Conservation (phyloP, 2,797 vertebrate species). For the Chelonia mydas region DNA sequence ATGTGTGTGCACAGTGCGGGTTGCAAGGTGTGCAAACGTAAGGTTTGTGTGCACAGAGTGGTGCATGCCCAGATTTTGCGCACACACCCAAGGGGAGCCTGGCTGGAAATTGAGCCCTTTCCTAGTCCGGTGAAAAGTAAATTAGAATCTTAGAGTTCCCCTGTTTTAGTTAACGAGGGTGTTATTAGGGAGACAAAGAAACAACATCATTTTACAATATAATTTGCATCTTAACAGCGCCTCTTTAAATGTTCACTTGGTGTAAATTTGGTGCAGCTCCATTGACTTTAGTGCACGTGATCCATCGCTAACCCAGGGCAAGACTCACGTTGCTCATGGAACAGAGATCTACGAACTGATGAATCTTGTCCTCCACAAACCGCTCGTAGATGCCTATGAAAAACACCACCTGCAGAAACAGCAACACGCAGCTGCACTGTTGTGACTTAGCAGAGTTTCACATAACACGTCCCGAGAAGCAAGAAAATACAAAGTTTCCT, state of each 20-base stretch:
- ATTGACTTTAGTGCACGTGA: neutral
- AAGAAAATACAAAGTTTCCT: neutral
- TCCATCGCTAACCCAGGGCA: neutral
- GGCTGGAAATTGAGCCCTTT: neutral
- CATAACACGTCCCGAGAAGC: neutral
- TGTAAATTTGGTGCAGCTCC: neutral
- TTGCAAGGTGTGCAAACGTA: neutral
- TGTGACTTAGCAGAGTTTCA: neutral
- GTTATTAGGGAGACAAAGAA: neutral
- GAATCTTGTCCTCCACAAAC: conserved; percentile 31
- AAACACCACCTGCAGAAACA: neutral
- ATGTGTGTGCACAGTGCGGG: neutral
- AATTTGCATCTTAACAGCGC: neutral
- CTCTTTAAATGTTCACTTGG: neutral
- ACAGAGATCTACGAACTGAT: conserved; percentile 23
- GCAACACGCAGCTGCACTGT: accelerated
- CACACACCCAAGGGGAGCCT: neutral
- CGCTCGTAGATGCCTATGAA: conserved; percentile 4
- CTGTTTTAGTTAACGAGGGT: neutral
- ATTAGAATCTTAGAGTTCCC: neutral
- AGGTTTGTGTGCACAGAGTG: neutral
- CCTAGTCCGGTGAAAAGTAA: neutral
- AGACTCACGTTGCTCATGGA: conserved; percentile 69
- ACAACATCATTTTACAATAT: neutral
- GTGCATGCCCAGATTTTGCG: neutral